Percentiles rank a stretch among this genome's conserved stretches.
Conservation (phyloP, 2,797 vertebrate genomes). For the Leptodactylus fallax region DNA sequence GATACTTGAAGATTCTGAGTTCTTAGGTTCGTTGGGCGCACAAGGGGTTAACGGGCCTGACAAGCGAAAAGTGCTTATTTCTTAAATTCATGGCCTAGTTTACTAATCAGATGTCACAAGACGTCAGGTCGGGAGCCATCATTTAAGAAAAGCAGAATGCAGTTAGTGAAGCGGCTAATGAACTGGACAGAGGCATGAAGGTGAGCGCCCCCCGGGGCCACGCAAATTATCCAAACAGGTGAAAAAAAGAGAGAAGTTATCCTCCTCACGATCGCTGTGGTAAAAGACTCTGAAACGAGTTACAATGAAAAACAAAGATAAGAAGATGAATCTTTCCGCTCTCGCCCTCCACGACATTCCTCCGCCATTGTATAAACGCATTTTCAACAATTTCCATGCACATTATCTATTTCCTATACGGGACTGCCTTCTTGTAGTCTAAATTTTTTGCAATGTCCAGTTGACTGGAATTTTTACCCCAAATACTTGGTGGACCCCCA, state of each 20-base stretch:
- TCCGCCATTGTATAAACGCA: neutral
- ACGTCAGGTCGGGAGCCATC: constrained; percentile 74
- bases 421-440: too few relatives aligned
- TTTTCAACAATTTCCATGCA: neutral
- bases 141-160: constrained; percentile 75
- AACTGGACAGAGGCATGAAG: constrained; percentile 74
- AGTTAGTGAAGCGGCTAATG: constrained; percentile 79
- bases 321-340: neutral
- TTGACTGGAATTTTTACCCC: too few relatives aligned
- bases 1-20: too few relatives aligned
- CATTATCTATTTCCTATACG: neutral
- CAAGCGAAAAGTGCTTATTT: constrained; percentile 72
- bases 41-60: constrained; percentile 72
- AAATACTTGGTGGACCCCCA: too few relatives aligned
- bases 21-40: neutral
- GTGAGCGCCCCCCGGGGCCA: constrained; percentile 70
- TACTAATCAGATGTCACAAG: constrained; percentile 77
- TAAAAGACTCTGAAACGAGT: constrained; percentile 60
- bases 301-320: neutral
- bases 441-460: neutral
- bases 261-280: constrained; percentile 63
- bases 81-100: constrained; percentile 74
- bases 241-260: constrained; percentile 73
- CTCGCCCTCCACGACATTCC: too few relatives aligned
- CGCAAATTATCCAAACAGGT: constrained; percentile 72